phyloP scores from a whole-genome alignment of 2,888 invertebrate species.

The Drosophila hawaiiensis region DNA sequence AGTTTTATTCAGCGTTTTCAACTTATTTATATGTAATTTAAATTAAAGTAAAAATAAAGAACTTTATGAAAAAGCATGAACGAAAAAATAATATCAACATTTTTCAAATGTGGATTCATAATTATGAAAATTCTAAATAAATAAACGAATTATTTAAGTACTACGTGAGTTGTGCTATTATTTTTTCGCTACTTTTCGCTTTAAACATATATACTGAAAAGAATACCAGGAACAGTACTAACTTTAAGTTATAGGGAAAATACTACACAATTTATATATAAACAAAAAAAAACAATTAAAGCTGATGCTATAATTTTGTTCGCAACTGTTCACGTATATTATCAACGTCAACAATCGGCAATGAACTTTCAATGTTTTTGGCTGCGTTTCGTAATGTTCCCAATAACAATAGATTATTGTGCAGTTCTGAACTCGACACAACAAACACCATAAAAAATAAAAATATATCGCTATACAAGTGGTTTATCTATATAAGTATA shows the following conservation, averaged over 20 bases:
- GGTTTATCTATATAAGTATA: constrained; percentile 27
- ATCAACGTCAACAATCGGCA: constrained; percentile 33
- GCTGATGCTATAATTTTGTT: neutral
- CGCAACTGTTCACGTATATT: neutral
- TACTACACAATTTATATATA: neutral
- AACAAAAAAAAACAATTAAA: neutral
- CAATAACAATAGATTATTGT: constrained; percentile 26
- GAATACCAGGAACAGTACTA: neutral
- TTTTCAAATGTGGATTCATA: neutral
- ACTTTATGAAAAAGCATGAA: neutral
- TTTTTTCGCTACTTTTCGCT: no score
- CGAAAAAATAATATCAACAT: neutral
- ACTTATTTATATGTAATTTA: neutral
- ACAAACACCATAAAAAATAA: constrained; percentile 8
- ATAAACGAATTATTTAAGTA: neutral
- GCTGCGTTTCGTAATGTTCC: constrained; percentile 30
- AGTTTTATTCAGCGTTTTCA: neutral
- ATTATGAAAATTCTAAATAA: neutral
- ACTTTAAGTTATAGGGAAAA: no score
- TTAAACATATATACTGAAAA: no score
- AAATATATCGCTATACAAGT: constrained; percentile 19
- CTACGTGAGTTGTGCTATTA: neutral
- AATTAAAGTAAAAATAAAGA: neutral
- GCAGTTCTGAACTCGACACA: constrained; percentile 6
- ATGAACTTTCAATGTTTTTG: constrained; percentile 36